Evolutionary conservation across 2,888 invertebrate species (phyloP), one percentile per base, ranked within the genome.

Genomic region (Sepioteuthis lessoniana): DNA sequence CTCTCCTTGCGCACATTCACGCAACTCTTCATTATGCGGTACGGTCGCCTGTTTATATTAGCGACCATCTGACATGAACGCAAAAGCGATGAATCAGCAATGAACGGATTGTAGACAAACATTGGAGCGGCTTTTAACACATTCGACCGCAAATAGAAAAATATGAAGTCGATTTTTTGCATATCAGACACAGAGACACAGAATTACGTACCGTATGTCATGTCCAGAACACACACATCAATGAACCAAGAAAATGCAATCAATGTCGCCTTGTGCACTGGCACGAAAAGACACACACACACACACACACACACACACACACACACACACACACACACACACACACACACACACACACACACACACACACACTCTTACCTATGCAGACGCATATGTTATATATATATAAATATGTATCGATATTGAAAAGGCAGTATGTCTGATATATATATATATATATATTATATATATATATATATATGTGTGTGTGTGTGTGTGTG

Each of bases 71-170:
- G n/a, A 76, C 19, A n/a, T n/a, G 76, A n/a, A 16, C n/a, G 19
- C 16, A 13, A 76, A 76, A 76, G 13, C 13, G 76, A 76, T 76
- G 76, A 76, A 76, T 76, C 76, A n/a, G 76, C 76, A 76, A 76
- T 13, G n/a, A 76, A 76, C n/a, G n/a, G n/a, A 16, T n/a, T 76
- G 76, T 76, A 76, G 16, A 76, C n/a, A 76, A 76, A 76, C 76
- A 76, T 76, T n/a, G 76, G n/a, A 76, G 76, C n/a, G 76, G n/a
- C 76, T n/a, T 76, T 76, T 76, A 76, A 76, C n/a, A 76, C 76
- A 76, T 76, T 35, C n/a, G 76, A 76, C 76, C 35, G 76, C 76
- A 76, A 76, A 76, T 35, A 35, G 4, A 35, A n/a, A 76, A 76
- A 76, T 16, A 76, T 35, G 0, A n/a, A 35, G 5, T n/a, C 76